These are phyloP conservation scores for Ametastegia equiseti DNA, from an alignment of 2,888 invertebrate genomes.

Conservation along the genomic window DNA sequence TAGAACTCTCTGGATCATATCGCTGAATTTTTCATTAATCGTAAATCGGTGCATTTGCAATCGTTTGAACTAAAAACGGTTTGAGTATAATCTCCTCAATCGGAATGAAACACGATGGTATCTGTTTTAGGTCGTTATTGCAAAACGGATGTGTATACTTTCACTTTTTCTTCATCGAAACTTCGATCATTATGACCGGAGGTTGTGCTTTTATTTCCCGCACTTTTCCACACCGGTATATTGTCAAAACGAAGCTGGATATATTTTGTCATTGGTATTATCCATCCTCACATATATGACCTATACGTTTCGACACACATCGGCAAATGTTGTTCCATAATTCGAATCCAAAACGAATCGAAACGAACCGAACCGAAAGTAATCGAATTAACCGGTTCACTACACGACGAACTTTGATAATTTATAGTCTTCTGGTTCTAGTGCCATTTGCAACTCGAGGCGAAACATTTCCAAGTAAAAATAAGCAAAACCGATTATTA, in stretches of 20 bases:
- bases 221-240: not conserved
- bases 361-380: not conserved
- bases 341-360: too few species aligned
- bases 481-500: conserved; percentile 68
- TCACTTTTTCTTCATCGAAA: conserved; percentile 6
- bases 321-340: not conserved
- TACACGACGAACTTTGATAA: conserved; percentile 67
- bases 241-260: too few species aligned
- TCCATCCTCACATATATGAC: not conserved
- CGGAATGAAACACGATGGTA: not conserved
- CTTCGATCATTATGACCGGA: not conserved
- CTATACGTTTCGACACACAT: not conserved
- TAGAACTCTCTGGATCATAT: not conserved
- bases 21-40: not conserved
- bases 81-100: too few species aligned
- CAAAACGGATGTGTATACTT: not conserved
- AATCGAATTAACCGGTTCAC: conserved; percentile 30
- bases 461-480: conserved; percentile 67
- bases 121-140: not conserved
- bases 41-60: not conserved
- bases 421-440: conserved; percentile 66
- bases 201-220: not conserved
- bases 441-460: conserved; percentile 68
- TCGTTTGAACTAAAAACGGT: too few species aligned
- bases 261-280: not conserved